These are phyloP conservation scores for Istiophorus platypterus DNA, from an alignment of 2,113 vertebrate genomes.

Conservation along the genomic window DNA sequence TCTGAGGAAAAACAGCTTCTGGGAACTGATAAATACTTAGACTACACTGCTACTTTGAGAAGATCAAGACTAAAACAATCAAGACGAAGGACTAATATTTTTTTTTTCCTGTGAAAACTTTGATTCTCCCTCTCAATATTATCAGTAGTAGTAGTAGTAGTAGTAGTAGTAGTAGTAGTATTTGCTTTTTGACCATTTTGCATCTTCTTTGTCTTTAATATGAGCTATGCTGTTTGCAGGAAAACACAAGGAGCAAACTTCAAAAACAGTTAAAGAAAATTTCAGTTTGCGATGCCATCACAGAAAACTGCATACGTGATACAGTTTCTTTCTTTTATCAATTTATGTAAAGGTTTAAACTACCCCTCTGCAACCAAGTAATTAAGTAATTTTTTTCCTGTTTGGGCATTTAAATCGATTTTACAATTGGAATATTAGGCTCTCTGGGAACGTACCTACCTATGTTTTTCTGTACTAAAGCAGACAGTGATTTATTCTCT, in stretches of 20 bases:
- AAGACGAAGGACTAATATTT: neutral
- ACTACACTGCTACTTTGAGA: neutral
- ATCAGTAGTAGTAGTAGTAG: too few species aligned
- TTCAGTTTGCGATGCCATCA: neutral
- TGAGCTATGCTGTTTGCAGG: neutral
- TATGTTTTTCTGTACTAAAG: constrained; percentile 17
- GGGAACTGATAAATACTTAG: too few species aligned
- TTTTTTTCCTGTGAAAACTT: too few species aligned
- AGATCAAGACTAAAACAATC: neutral
- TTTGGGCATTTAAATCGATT: too few species aligned
- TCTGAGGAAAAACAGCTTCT: neutral
- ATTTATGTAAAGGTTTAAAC: too few species aligned
- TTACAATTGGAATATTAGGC: too few species aligned
- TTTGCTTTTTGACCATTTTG: neutral
- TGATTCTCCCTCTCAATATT: neutral
- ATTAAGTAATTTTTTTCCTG: too few species aligned
- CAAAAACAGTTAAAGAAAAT: neutral
- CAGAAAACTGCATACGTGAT: neutral
- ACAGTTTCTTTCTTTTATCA: too few species aligned
- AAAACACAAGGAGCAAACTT: neutral
- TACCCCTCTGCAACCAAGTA: too few species aligned
- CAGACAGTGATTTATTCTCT: neutral
- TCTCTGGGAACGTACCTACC: too few species aligned
- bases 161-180: too few species aligned
- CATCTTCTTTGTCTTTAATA: neutral